Evolutionary conservation across 2,888 invertebrate genomes (phyloP), one percentile per base, ranked within the genome.

Genomic region (Cantharis rustica): DNA sequence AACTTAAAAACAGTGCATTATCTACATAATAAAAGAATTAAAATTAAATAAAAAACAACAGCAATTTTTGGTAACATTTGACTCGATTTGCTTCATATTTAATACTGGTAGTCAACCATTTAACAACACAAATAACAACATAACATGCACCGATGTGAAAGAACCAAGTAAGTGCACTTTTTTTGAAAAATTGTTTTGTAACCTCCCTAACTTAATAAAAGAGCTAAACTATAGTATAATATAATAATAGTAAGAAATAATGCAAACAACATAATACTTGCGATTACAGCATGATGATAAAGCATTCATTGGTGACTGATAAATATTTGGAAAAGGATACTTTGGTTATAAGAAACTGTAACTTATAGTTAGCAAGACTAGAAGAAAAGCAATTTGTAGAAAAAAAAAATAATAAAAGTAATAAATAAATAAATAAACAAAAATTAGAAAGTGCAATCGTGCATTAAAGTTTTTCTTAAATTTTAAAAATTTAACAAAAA

Each of bases 81-180:
- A 75, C 79, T 79, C 73, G 77, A 71, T 81, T 82, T 81, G 80
- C 81, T 81, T 79, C 73, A 81, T 81, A 81, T 82, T 78, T 79
- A 78, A 76, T 75, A 75, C 61, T 62, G 74, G 72, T 73, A 77
- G 64, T 78, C 69, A 75, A 78, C 61, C 70, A 75, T 71, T 78
- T 71, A 86, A 86, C 85, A 86, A 86, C 84, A 86, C 84, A 86
- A 85, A 83, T 85, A 86, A 86, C 86, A 85, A 84, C 82, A 80
- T 82, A 75, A 75, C 78, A 82, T 82, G 81, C 79, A 75, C 68
- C 72, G 76, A 74, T 73, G 69, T 70, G 68, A 74, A 70, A 76
- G 68, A 70, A 72, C 66, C 68, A 79, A 72, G 64, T 71, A 74
- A 73, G 75, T 81, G 80, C 79, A 17, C 47, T 71, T 69, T 71